Evolutionary conservation across 2,888 invertebrate genomes (phyloP), one percentile per base, ranked within the genome.

Genomic region (Drosophila lutescens): DNA sequence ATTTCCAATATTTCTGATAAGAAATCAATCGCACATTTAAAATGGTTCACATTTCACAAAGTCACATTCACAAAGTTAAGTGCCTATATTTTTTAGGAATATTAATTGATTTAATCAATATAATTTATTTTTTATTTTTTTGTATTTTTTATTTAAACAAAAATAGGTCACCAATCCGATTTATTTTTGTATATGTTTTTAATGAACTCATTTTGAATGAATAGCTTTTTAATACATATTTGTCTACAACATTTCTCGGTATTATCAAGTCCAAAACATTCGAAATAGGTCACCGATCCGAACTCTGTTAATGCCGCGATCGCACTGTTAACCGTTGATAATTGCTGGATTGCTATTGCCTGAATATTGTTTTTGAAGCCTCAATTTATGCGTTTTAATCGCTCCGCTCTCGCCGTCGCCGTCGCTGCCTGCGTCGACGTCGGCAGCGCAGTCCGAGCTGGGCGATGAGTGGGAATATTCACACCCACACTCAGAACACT

Each of bases 321-420:
- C 57, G 78, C 61, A 69, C 78, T 72, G 79, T 51, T 79, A 79
- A 70, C 63, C 78, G 70, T 68, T 85, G 86, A 82, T 82, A 85
- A 85, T 85, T 82, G 80, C 66, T 78, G 47, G 49, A 55, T 65
- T 41, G 66, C 55, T 66, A 15, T 65, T 66, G 65, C 65, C 65
- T 47, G 76, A 72, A 74, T 67, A 72, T 72, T 79, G 81, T 84
- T 69, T 84, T 79, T 66, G 77, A 68, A 79, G 62, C 77, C 78
- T 71, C 57, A 61, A 77, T 61, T 74, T 72, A 62, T 67, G 55
- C 50, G 50, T 62, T 71, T 71, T 71, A 70, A 70, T 71, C 70
- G 71, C 51, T 62, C 20, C 40, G 36, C 69, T 44, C 55, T 38
- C 51, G 12, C 51, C 10, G 63, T n/a, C 32, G 6, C 32, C 4